Evolutionary conservation across 1,140 invertebrate species (phyloP), one percentile per base, ranked within the genome.

Genomic region (Plutomurus gul): DNA sequence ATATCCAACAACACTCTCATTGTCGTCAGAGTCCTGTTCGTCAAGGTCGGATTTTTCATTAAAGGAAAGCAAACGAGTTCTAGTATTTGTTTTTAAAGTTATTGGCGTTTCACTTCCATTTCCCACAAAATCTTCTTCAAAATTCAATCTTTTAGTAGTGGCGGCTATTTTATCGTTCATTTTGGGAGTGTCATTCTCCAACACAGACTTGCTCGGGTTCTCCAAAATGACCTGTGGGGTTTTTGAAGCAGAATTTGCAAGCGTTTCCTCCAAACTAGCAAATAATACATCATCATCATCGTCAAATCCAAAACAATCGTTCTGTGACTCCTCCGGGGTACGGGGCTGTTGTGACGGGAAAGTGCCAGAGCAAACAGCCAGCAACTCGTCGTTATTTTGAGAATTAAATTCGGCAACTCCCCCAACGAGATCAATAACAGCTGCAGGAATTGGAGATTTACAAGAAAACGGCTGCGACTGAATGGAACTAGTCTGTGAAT

Each of bases 211-310:
- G 13, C 37, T 43, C 2, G 18, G 18, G 16, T 72, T 72, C 8
- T 40, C 70, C 0, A 16, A 1, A n/a, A 10, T 43, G 40, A 16
- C 49, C 33, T 75, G 74, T 22, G 77, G 77, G 40, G 77, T 79
- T 43, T 43, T 71, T 25, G 47, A 25, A 46, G 20, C 20, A 20
- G 89, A 89, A 81, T 85, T 72, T 72, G 27, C 56, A n/a, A n/a
- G n/a, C 27, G 56, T n/a, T 86, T 1, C 89, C 3, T 72, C 88
- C 0, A 89, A 90, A 84, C 88, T 90, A n/a, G 90, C 81, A 7
- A 85, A 86, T 11, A 89, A 81, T 11, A 90, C 80, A 56, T 90
- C 88, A 11, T 89, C 87, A 10, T 89, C 87, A 75, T 87, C 87
- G 76, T 71, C 56, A 36, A 81, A 73, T 5, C 83, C 84, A 88